Evolutionary conservation across 2,888 invertebrate species (phyloP).

Genomic region (Tanypteryx hageni): DNA sequence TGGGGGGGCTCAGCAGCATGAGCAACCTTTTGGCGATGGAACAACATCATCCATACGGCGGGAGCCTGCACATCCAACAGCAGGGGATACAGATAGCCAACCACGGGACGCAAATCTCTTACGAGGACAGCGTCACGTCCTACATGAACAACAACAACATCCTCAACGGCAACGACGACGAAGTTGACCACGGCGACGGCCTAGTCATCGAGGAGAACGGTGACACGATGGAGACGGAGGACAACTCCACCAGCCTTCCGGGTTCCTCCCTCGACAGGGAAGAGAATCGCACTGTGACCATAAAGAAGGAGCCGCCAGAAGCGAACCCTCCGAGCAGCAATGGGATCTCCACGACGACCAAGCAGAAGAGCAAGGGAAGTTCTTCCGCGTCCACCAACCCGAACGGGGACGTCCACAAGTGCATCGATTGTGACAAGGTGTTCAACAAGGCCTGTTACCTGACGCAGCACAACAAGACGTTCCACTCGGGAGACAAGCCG

Average conservation of each 20-base stretch:
- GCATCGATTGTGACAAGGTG: slow-evolving; percentile 88
- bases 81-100: neutral
- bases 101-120: slow-evolving; percentile 1
- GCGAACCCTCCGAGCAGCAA: slow-evolving; percentile 69
- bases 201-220: slow-evolving; percentile 69
- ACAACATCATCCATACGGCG: slow-evolving; percentile 60
- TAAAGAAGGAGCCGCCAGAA: slow-evolving; percentile 69
- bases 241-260: neutral
- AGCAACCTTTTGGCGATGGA: slow-evolving; percentile 67
- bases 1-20: slow-evolving; percentile 83
- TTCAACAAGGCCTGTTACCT: slow-evolving; percentile 92
- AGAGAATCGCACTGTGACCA: neutral
- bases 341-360: slow-evolving; percentile 62
- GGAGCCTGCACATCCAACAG: slow-evolving; percentile 42
- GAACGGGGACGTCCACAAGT: slow-evolving; percentile 78
- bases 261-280: slow-evolving; percentile 29
- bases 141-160: slow-evolving; percentile 61
- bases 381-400: slow-evolving; percentile 69
- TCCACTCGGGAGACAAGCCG: slow-evolving; percentile 91
- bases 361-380: slow-evolving; percentile 62
- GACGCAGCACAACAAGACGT: slow-evolving; percentile 93
- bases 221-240: slow-evolving; percentile 41
- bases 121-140: slow-evolving; percentile 61
- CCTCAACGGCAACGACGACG: slow-evolving; percentile 67
- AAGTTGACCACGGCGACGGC: slow-evolving; percentile 66